Evolutionary conservation across 2,888 invertebrate genomes (phyloP), one percentile per base, ranked within the genome.

Genomic region (Sceliomorpha sp.): DNA sequence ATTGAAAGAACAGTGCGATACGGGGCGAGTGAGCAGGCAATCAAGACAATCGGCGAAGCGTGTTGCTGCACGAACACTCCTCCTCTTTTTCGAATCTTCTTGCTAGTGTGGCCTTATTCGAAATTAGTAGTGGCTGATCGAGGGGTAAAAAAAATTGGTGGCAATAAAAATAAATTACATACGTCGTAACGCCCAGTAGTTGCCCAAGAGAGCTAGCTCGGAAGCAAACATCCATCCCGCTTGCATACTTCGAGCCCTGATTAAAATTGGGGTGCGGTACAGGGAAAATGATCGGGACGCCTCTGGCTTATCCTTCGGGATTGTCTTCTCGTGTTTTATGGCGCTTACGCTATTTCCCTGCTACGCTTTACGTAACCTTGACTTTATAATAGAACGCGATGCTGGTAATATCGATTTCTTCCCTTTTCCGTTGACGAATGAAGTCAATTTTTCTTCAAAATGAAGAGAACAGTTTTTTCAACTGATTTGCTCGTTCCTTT

Each of bases 161-260:
- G 88, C 87, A 87, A 88, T 88, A 88, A 88, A 88, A 88, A 87
- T 88, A 88, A 88, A 88, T 88, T 88, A 88, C 87, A 87, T 87
- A 87, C 87, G 86, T 85, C 87, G 87, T 86, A 86, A 85, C 85
- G 84, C 81, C 80, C 80, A 80, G 82, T 80, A 82, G 83, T 81
- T 80, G 72, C 74, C 69, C 73, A 76, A 77, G 76, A 79, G 81
- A 68, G 82, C 72, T 67, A 51, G 81, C 72, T 73, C 59, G 69
- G 62, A 72, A 64, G 63, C 75, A 83, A 84, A 84, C 86, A 86
- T 86, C 79, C 83, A 85, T 87, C 84, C 84, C 76, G 78, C 83
- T 83, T 86, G 84, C 86, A 86, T 84, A 84, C 85, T 86, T 85
- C 80, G 81, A 74, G 76, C 85, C 83, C 87, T 87, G 88, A 88